Evolutionary conservation across 2,888 invertebrate genomes (phyloP).

Genomic region (Torymus tubicola): DNA sequence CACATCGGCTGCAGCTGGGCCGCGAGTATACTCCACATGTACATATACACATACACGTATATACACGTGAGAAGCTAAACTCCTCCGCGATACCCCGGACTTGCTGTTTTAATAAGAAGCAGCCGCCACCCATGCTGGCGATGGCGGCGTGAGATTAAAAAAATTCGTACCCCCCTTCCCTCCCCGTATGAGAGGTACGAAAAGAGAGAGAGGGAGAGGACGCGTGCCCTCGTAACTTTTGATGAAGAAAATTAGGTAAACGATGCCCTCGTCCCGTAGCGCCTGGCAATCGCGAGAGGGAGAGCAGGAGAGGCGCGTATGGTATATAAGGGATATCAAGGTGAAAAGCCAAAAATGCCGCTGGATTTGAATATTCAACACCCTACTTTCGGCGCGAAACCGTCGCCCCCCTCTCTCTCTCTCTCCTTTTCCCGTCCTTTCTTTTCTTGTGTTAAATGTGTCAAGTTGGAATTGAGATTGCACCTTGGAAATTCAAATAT

Average conservation of each 20-base stretch:
- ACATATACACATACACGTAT: constrained; percentile 58
- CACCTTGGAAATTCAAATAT: constrained; percentile 52
- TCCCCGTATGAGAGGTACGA: not conserved
- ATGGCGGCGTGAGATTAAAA: constrained; percentile 64
- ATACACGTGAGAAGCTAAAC: constrained; percentile 58
- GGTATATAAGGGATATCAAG: constrained; percentile 28
- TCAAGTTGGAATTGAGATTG: constrained; percentile 55
- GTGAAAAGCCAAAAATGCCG: constrained; percentile 51
- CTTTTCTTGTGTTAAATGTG: constrained; percentile 52
- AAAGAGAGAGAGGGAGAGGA: not conserved
- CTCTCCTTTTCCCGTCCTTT: constrained; percentile 6
- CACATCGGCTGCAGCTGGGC: constrained; percentile 63
- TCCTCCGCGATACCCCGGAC: constrained; percentile 48
- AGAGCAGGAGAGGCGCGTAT: not conserved
- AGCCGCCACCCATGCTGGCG: not conserved
- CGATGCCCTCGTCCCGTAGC: constrained; percentile 16
- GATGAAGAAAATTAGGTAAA: constrained; percentile 68
- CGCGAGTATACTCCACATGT: constrained; percentile 60
- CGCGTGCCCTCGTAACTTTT: constrained; percentile 67
- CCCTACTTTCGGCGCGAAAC: constrained; percentile 11
- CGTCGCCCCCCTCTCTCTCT: not conserved
- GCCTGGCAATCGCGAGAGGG: not conserved
- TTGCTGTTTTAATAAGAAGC: constrained; percentile 52
- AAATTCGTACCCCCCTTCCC: constrained; percentile 63
- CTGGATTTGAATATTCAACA: constrained; percentile 54